Evolutionary conservation across 2,113 vertebrate species (phyloP), one percentile per base, ranked within the genome.

Genomic region (Orientallactaga bullata): DNA sequence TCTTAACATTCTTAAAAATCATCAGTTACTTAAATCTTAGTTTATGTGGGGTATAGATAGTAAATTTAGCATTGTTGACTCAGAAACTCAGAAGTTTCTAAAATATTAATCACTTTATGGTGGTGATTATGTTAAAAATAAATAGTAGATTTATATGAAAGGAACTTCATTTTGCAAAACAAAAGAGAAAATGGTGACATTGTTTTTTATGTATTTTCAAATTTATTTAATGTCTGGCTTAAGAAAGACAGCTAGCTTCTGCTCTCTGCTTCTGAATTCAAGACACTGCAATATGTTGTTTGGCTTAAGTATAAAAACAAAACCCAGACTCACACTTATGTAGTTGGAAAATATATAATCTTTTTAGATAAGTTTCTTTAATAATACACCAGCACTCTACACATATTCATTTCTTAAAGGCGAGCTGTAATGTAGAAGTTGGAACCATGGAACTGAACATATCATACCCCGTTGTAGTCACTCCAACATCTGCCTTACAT

Each of bases 1-100:
- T 37, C 32, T 61, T 93, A 74, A 32, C 10, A 86, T 65, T 91
- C 47, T 89, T 91, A 65, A 91, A 74, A 81, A 20, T 88, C 21
- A 55, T 13, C 26, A 58, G 93, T 13, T 10, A 85, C 58, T 13
- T 82, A 79, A 63, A 77, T 42, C 15, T 61, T 82, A 51, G 58
- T 91, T 85, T 85, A 68, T 86, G 8, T 51, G 24, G 35, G 2
- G 16, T 78, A 18, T 20, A 82, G 39, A 10, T 55, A 79, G 9
- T 23, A 85, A 55, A 82, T 69, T 81, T 88, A 73, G 8, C n/a
- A 28, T 26, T n/a, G 74, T n/a, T 55, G 77, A 84, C n/a, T 71
- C 8, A 5, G 20, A 92, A 78, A 83, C 60, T 30, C 28, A 92
- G 82, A 73, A 69, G 9, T 60, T 26, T 76, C 39, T 42, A 37